Evolutionary conservation across 2,113 vertebrate genomes (phyloP).

Genomic region (Mohoua ochrocephala): DNA sequence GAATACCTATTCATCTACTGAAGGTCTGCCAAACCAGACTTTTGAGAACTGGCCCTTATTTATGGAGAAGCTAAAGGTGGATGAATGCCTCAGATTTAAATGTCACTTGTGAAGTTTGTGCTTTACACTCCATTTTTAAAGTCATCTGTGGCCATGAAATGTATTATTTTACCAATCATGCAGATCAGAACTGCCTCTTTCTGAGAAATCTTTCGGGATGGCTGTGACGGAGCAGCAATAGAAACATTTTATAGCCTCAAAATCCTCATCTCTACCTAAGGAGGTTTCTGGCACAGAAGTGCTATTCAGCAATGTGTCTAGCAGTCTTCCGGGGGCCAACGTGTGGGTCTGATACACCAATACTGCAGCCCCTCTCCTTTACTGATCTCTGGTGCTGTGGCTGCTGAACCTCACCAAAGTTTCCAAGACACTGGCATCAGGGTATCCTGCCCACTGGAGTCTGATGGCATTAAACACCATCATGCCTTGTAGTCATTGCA

Average conservation of each 20-base stretch:
- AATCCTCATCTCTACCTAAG: not conserved
- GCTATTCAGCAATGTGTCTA: not conserved
- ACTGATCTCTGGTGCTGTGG: not conserved
- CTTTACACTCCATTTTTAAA: not conserved
- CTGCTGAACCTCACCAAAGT: not conserved
- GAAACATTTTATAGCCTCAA: not conserved
- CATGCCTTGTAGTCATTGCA: not conserved
- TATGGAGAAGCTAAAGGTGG: not conserved
- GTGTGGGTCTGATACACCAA: not conserved
- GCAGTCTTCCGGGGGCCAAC: not conserved
- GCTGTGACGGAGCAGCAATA: not conserved
- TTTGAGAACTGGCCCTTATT: not conserved
- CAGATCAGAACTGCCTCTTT: not conserved
- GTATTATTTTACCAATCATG: not conserved
- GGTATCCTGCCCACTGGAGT: not conserved
- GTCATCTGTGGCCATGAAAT: not conserved
- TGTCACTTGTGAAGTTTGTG: not conserved
- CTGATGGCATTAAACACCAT: not conserved
- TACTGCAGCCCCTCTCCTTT: not conserved
- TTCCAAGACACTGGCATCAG: not conserved
- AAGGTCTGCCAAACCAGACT: not conserved
- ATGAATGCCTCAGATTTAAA: not conserved
- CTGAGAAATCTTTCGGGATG: not conserved
- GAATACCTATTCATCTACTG: not conserved
- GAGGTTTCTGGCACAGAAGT: not conserved